phyloP scores from a whole-genome alignment of 1,140 invertebrate genomes.

The Trypoxylus dichotomus region DNA sequence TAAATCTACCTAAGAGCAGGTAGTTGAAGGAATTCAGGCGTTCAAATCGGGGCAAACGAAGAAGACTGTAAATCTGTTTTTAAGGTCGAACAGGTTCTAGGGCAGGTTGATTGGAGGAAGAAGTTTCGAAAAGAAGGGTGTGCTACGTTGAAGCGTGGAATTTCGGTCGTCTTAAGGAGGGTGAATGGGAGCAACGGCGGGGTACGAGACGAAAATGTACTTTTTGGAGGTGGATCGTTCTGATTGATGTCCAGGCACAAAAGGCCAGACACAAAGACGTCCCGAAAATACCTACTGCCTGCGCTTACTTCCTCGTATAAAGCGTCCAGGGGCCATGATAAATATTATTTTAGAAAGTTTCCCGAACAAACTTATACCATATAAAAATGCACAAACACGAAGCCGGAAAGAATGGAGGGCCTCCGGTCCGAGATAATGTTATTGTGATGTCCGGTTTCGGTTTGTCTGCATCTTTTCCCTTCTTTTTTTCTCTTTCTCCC shows the following conservation, averaged over 20 bases:
- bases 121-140: constrained; percentile 10
- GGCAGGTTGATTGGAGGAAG: constrained; percentile 31
- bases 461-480: neutral
- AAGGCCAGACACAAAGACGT: constrained; percentile 32
- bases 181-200: neutral
- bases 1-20: constrained; percentile 2
- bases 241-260: constrained; percentile 31
- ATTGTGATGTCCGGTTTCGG: constrained; percentile 40
- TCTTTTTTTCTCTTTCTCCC: neutral
- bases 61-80: constrained; percentile 15
- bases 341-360: constrained; percentile 43
- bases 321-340: constrained; percentile 34
- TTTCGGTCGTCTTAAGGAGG: constrained; percentile 15
- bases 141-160: constrained; percentile 9
- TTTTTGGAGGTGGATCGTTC: constrained; percentile 26
- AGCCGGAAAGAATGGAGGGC: constrained; percentile 31
- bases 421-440: constrained; percentile 37
- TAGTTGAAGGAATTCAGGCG: constrained; percentile 2
- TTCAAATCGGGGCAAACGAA: neutral
- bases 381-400: constrained; percentile 42
- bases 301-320: neutral
- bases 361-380: constrained; percentile 36
- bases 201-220: constrained; percentile 5
- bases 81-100: constrained; percentile 25
- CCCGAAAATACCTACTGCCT: constrained; percentile 18